phyloP scores from a whole-genome alignment of 2,888 invertebrate genomes.

The Vanessa cardui region DNA sequence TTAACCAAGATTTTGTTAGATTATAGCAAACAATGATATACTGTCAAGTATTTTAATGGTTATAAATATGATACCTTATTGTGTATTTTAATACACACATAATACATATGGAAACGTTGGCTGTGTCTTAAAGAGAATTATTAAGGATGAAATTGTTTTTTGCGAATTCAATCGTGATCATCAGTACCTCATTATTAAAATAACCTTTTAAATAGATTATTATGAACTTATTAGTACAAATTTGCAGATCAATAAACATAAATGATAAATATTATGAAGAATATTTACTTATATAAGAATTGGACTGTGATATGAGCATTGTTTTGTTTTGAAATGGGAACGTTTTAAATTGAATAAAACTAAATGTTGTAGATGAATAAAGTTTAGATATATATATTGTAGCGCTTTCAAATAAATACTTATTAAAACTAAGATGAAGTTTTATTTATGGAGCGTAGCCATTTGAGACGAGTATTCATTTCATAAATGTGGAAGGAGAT shows the following conservation, averaged over 20 bases:
- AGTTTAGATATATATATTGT: too few relatives aligned
- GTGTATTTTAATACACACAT: too few relatives aligned
- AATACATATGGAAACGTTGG: background rate
- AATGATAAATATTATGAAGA: background rate
- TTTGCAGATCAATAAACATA: background rate
- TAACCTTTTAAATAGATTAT: background rate
- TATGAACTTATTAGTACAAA: background rate
- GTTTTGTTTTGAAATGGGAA: constrained; percentile 16
- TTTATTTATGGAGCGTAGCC: too few relatives aligned
- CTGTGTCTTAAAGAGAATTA: background rate
- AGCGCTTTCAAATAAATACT: too few relatives aligned
- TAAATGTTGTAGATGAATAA: too few relatives aligned
- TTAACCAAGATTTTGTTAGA: too few relatives aligned
- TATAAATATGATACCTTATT: background rate
- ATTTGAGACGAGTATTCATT: too few relatives aligned
- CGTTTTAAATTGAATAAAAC: constrained; percentile 10
- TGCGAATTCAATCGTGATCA: constrained; percentile 7
- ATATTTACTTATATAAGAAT: background rate
- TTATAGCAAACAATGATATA: too few relatives aligned
- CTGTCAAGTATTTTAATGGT: too few relatives aligned
- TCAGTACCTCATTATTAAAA: constrained; percentile 12
- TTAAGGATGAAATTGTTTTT: background rate
- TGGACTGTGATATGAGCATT: constrained; percentile 18
- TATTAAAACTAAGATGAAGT: too few relatives aligned
- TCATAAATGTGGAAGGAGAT: too few relatives aligned